phyloP scores from a whole-genome alignment of 1,140 invertebrate species.

The Reticulitermes speratus region DNA sequence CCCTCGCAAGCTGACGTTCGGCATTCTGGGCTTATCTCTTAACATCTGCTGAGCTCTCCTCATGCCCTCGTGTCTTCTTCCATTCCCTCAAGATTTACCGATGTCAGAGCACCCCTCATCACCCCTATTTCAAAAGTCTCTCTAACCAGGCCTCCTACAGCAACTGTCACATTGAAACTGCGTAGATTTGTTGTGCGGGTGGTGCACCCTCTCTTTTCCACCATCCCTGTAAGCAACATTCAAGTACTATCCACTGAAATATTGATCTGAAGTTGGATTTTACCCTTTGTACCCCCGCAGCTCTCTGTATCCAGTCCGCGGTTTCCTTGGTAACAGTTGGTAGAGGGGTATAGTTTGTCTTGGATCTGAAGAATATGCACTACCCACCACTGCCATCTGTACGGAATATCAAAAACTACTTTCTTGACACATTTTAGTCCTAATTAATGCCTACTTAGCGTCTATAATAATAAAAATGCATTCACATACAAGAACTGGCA shows the following conservation, averaged over 20 bases:
- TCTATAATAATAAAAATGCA: not conserved
- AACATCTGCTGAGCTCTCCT: not conserved
- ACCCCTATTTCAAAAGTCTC: not conserved
- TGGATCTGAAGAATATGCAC: not conserved
- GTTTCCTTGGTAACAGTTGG: conserved; percentile 6
- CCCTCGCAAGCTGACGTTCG: not conserved
- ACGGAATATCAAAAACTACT: not conserved
- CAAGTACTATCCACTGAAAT: conserved; percentile 19
- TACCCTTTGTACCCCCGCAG: not conserved
- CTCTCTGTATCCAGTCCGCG: not conserved
- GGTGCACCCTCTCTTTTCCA: not conserved
- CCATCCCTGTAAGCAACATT: not conserved
- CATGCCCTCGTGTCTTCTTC: not conserved
- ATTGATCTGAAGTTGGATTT: conserved; percentile 12
- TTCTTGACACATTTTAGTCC: not conserved
- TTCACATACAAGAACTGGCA: not conserved
- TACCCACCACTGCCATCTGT: conserved; percentile 1
- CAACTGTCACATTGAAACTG: not conserved
- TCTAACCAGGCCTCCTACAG: not conserved
- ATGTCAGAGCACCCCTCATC: not conserved
- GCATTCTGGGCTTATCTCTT: not conserved
- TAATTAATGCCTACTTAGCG: not conserved
- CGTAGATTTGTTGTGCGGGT: not conserved
- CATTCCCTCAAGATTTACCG: not conserved
- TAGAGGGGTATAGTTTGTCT: not conserved